phyloP scores from a whole-genome alignment of 2,888 invertebrate species.

The Stramonita haemastoma region DNA sequence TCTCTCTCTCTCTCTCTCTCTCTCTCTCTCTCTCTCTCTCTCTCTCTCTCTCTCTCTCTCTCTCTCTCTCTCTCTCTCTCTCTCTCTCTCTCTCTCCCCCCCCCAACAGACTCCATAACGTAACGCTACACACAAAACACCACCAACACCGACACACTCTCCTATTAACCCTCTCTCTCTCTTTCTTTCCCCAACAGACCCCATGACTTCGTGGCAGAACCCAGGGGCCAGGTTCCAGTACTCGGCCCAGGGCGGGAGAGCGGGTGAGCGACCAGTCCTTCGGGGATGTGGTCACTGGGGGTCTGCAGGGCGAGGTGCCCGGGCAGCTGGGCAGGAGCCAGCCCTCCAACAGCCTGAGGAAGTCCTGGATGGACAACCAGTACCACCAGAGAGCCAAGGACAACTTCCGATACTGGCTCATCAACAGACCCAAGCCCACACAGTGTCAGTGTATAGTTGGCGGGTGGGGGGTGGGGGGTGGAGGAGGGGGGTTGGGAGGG shows the following conservation, averaged over 20 bases:
- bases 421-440: constrained; percentile 73
- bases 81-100: background rate
- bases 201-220: constrained; percentile 46
- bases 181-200: too few relatives aligned
- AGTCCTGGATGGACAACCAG: constrained; percentile 54
- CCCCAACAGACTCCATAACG: too few relatives aligned
- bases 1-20: too few relatives aligned
- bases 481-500: too few relatives aligned
- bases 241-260: constrained; percentile 49
- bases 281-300: constrained; percentile 59
- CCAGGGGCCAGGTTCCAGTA: constrained; percentile 49
- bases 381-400: constrained; percentile 69
- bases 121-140: too few relatives aligned
- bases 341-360: constrained; percentile 54
- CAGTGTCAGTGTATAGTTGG: constrained; percentile 71
- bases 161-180: too few relatives aligned
- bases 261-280: constrained; percentile 43
- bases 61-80: background rate
- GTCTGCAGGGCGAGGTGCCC: constrained; percentile 52
- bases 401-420: constrained; percentile 74
- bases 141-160: too few relatives aligned
- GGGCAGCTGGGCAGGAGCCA: constrained; percentile 54
- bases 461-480: too few relatives aligned
- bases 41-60: background rate
- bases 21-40: background rate